Base-by-base conservation (phyloP, 2,888 invertebrate species). In the Ophion obscuratus region DNA sequence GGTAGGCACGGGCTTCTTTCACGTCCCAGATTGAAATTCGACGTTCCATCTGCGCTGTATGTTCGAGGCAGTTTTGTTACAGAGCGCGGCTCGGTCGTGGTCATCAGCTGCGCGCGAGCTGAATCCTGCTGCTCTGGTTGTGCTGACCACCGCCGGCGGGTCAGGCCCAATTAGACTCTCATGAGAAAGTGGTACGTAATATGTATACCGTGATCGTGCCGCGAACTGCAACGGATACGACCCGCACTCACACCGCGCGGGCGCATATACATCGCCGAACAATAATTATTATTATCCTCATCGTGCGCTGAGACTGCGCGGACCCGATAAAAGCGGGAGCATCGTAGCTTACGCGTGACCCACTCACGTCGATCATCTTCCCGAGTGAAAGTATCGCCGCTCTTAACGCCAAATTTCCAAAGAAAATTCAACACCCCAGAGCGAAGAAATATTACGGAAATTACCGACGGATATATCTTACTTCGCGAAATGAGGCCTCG, bases 101-200 rank as follows among this genome's bases (percentile, higher is more conserved):
- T 90, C 91, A 91, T 90, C 91, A 91, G 83, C 91, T 67, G 85
- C 81, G 73, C 78, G 83, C 40, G 40, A 70, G 36, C 27, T 36
- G 62, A 64, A 40, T 67, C 36, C 36, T 68, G 53, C 68, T 76
- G 44, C 9, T 61, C 59, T 76, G 76, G 64, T 76, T 79, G 64
- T 64, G 75, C 73, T 66, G 81, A 66, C 59, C 70, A 53, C 77
- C 66, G 81, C 74, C 78, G 70, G 71, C 86, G 87, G 90, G 89
- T 90, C 89, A 88, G 87, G 86, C 90, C 90, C 90, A 91, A 91
- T 92, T 91, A 91, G 88, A 87, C 88, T 84, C 86, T 85, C 88
- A 87, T 89, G 87, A 90, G 91, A 91, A 90, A 90, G 88, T 89
- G 87, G 89, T 87, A 84, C 88, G 86, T 85, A 84, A 84, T 86